phyloP scores from a whole-genome alignment of 2,797 vertebrate genomes.

The Mormyrus hasselquistii region DNA sequence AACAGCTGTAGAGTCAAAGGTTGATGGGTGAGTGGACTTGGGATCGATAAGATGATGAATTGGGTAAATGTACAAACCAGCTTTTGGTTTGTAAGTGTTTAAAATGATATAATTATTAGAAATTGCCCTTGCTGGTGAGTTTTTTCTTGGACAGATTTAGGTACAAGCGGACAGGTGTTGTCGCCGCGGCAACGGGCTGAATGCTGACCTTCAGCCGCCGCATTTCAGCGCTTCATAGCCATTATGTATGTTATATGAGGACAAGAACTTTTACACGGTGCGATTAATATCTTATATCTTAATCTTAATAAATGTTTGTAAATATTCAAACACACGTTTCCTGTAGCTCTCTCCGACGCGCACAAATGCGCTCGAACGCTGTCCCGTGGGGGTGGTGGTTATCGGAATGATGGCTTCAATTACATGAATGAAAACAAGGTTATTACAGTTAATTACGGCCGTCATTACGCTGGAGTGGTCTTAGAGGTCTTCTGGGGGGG shows the following conservation, averaged over 20 bases:
- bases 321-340: background rate
- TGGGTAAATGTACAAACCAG: background rate
- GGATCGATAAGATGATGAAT: constrained; percentile 5
- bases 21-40: background rate
- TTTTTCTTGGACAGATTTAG: background rate
- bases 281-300: background rate
- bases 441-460: constrained; percentile 36
- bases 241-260: background rate
- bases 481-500: constrained; percentile 18
- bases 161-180: background rate
- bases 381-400: constrained; percentile 20
- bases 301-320: background rate
- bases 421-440: constrained; percentile 39
- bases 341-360: background rate
- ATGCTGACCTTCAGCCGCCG: background rate
- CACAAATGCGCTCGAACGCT: background rate
- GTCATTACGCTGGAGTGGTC: constrained; percentile 26
- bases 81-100: background rate
- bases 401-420: constrained; percentile 36
- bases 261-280: background rate
- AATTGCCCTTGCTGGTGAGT: background rate
- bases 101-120: background rate
- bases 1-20: background rate
- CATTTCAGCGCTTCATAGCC: background rate
- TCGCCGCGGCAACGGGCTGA: background rate